These are phyloP conservation scores for Hyles euphorbiae DNA, from an alignment of 1,140 invertebrate genomes.

Conservation along the genomic window DNA sequence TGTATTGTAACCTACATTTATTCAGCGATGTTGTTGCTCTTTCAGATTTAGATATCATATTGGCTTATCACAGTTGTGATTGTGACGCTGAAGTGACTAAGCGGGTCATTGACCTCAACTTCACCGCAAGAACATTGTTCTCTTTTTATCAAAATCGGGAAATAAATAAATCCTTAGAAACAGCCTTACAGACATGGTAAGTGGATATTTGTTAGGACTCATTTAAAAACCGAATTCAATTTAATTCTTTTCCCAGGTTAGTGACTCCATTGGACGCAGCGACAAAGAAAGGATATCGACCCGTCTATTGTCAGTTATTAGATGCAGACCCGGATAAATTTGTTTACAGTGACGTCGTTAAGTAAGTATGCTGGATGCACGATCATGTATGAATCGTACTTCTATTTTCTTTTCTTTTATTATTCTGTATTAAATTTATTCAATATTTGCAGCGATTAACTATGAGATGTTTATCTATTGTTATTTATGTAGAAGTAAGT, in stretches of 20 bases:
- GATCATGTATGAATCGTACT: neutral
- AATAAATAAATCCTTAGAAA: constrained; percentile 25
- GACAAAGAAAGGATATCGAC: constrained; percentile 75
- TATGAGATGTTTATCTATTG: no score
- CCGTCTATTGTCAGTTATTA: constrained; percentile 71
- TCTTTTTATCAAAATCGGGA: constrained; percentile 63
- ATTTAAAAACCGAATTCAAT: neutral
- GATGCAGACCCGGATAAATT: constrained; percentile 76
- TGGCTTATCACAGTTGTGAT: constrained; percentile 80
- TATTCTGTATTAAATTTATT: no score
- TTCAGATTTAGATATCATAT: constrained; percentile 77
- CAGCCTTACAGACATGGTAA: constrained; percentile 32
- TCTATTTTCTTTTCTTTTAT: neutral
- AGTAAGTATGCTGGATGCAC: constrained; percentile 34
- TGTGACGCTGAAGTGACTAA: constrained; percentile 79
- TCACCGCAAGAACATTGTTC: constrained; percentile 76
- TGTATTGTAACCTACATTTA: neutral
- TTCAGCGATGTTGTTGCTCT: constrained; percentile 29
- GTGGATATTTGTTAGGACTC: constrained; percentile 8
- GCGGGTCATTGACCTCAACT: constrained; percentile 79
- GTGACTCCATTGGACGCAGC: constrained; percentile 62
- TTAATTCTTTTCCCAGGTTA: constrained; percentile 34
- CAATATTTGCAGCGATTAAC: no score
- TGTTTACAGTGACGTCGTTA: constrained; percentile 69
- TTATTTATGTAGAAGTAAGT: no score